Base-by-base conservation (phyloP, 1,140 invertebrate species). In the Drosophila neocordata region DNA sequence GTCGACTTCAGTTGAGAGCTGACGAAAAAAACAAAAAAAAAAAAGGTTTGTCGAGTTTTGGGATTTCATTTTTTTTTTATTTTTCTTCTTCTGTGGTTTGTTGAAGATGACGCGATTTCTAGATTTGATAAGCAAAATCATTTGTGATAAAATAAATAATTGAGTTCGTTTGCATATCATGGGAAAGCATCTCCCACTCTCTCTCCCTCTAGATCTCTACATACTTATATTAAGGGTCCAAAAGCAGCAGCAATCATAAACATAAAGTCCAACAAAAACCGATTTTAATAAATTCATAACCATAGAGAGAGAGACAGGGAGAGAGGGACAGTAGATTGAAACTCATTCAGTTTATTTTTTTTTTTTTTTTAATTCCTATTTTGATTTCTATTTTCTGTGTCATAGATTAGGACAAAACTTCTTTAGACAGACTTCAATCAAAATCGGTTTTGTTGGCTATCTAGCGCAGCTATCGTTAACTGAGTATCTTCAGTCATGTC, bases 71-170 rank as follows among this genome's bases (percentile, higher is more conserved):
- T n/a, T n/a, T 24, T 24, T 24, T 24, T 51, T 31, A 13, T 41
- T 35, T 55, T 20, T 48, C 66, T 61, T 52, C 34, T 57, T 64
- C 69, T 83, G 70, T 73, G 67, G 77, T 69, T 66, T 71, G 52
- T 61, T 65, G 63, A 70, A 87, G 83, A 76, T 71, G 79, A 71
- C 61, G 69, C 83, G 83, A 88, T 88, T 88, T 81, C 76, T 89
- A 83, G 79, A 88, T 88, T 83, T 67, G 83, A 88, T 88, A 88
- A 88, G 83, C 82, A 65, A 88, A 87, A 88, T 88, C 83, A 88
- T 88, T 88, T 88, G 83, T 88, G 83, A 88, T 88, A 88, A 88
- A 88, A 88, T 88, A 88, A 88, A 88, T 88, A 88, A 88, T 88
- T 88, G 83, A 88, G 83, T 88, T 88, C 83, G 83, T 88, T 88